Conservation (phyloP, 2,888 invertebrate genomes). For the Kuschelorhynchus macadamiae region DNA sequence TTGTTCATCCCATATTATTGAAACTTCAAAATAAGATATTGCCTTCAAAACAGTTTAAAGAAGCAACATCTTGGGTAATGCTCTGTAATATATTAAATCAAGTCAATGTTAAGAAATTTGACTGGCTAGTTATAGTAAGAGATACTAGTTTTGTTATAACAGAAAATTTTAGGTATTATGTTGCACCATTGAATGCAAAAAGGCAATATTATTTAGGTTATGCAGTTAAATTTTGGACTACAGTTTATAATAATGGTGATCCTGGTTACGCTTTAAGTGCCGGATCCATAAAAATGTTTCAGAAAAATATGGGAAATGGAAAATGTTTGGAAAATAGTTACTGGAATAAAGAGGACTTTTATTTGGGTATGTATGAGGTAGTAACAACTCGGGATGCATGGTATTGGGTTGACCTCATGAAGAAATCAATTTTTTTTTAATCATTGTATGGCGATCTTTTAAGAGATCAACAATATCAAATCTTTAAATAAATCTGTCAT, state of each 20-base stretch:
- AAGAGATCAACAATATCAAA: too few relatives aligned
- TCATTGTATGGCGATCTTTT: too few relatives aligned
- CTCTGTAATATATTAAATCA: constrained; percentile 60
- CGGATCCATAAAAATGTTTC: constrained; percentile 67
- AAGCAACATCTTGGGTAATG: constrained; percentile 63
- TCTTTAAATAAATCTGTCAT: too few relatives aligned
- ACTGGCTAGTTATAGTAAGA: constrained; percentile 73
- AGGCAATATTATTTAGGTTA: constrained; percentile 72
- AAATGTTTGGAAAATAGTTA: constrained; percentile 69
- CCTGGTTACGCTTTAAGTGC: constrained; percentile 73
- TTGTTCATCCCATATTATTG: constrained; percentile 56
- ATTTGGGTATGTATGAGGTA: constrained; percentile 67
- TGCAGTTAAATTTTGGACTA: constrained; percentile 71
- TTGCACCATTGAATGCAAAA: constrained; percentile 68
- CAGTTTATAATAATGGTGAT: constrained; percentile 71
- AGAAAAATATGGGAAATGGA: constrained; percentile 58
- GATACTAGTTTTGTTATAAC: constrained; percentile 72
- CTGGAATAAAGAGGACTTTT: constrained; percentile 74
- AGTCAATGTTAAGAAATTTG: constrained; percentile 55
- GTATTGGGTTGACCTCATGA: too few relatives aligned
- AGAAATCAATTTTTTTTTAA: too few relatives aligned
- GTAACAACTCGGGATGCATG: not conserved
- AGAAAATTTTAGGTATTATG: constrained; percentile 72
- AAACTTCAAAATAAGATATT: constrained; percentile 55
- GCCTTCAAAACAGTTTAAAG: constrained; percentile 56